Base-by-base conservation (phyloP, 2,113 vertebrate species). In the Anoura caudifer region DNA sequence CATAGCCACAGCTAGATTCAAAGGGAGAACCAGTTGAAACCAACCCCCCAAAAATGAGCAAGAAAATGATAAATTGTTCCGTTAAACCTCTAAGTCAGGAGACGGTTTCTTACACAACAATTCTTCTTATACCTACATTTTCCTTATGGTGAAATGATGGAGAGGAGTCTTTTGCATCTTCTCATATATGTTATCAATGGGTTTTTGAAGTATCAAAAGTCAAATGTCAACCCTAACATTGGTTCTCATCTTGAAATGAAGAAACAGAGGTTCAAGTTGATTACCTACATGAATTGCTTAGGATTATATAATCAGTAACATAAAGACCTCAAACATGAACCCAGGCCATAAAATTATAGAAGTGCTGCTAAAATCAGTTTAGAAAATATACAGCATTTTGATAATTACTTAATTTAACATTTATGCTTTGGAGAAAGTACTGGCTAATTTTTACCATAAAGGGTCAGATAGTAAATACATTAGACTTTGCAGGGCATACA, bases 331-430 rank as follows among this genome's bases (percentile, higher is more conserved):
- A 70, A n/a, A 67, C 22, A 87, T 96, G 33, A 90, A 94, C 80
- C n/a, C 88, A 90, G 63, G 38, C 56, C 85, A 89, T 83, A 76
- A 95, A 95, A 81, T 70, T 61, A 96, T 3, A 50, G 13, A 69
- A 63, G 59, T 72, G 16, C 3, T 50, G 16, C 50, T 81, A 65
- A 95, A 79, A 36, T 24, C 47, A 73, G 38, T n/a, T 65, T 24
- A 69, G 26, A 86, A 79, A 84, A 76, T 61, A 52, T 10, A 67
- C 0, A 5, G 14, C 47, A 47, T 16, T 52, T 94, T 88, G 22
- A 88, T 79, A 73, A 85, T 67, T 83, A 73, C 19, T 45, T 50
- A 75, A 76, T 73, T 87, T 89, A 9, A 67, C 43, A 88, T 90
- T 94, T 88, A 17, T 54, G 56, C 38, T 67, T 87, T 87, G 59